Evolutionary conservation across 2,113 vertebrate genomes (phyloP).

Genomic region (Planiliza haematocheilus): DNA sequence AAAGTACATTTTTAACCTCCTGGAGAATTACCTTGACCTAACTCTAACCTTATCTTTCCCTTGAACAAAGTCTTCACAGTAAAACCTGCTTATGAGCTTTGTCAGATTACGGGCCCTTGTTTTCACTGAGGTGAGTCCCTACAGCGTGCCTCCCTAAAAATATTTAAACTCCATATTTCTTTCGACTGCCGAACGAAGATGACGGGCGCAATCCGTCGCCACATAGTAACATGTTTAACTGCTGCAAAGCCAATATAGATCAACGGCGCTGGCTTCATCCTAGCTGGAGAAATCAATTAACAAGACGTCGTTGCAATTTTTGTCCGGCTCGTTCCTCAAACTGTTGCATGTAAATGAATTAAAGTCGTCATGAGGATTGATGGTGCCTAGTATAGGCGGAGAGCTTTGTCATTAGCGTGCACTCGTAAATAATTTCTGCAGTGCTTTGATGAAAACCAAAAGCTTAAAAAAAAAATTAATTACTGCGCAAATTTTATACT

Average conservation of each 20-base stretch:
- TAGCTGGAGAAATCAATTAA: constrained; percentile 54
- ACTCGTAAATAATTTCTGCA: constrained; percentile 29
- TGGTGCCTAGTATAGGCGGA: not conserved
- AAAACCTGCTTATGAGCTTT: not conserved
- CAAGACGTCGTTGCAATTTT: constrained; percentile 39
- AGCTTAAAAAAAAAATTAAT: constrained; percentile 55
- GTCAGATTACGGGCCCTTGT: not conserved
- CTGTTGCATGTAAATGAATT: constrained; percentile 36
- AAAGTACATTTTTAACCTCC: no score
- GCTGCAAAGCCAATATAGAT: constrained; percentile 44
- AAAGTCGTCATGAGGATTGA: constrained; percentile 34
- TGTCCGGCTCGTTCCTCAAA: constrained; percentile 32
- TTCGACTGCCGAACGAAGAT: constrained; percentile 6
- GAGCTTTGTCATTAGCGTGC: constrained; percentile 24
- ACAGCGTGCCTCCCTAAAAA: constrained; percentile 13
- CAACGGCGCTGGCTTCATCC: constrained; percentile 31
- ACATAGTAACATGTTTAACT: constrained; percentile 44
- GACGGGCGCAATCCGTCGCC: not conserved
- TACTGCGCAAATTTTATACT: constrained; percentile 51
- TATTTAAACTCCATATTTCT: constrained; percentile 9
- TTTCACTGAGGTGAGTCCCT: not conserved
- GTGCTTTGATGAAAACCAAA: constrained; percentile 45
- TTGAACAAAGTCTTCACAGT: not conserved
- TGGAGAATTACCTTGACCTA: no score
- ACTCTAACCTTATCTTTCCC: no score